A percentile compares a stretch with the other conserved stretches of the same genome.
phyloP scores from a whole-genome alignment of 2,797 vertebrate species.

The Okamejei kenojei region DNA sequence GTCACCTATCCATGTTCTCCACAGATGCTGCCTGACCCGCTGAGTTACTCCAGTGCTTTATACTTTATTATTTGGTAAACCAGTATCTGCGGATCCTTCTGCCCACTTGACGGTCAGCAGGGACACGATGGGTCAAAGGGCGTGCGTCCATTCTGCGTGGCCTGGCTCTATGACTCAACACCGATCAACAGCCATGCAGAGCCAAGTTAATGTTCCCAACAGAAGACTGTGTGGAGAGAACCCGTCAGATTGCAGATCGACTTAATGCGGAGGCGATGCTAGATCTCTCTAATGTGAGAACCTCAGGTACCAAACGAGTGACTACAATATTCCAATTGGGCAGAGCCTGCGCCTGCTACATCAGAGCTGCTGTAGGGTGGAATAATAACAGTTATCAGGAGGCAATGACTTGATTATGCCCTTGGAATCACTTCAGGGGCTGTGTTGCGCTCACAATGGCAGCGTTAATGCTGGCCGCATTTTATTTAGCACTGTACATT shows the following conservation, averaged over 20 bases:
- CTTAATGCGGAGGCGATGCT: not conserved
- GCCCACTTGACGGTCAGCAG: too few relatives aligned
- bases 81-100: too few relatives aligned
- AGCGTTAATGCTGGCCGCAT: not conserved
- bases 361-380: not conserved
- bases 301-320: not conserved
- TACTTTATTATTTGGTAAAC: too few relatives aligned
- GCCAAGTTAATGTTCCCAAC: not conserved
- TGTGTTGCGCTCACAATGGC: not conserved
- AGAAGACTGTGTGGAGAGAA: not conserved
- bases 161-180: too few relatives aligned
- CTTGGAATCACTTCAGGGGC: conserved; percentile 4
- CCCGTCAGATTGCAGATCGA: not conserved
- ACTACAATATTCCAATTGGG: not conserved
- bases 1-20: too few relatives aligned
- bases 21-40: too few relatives aligned
- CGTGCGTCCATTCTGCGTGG: too few relatives aligned
- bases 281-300: not conserved
- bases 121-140: too few relatives aligned
- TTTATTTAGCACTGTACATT: not conserved
- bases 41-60: too few relatives aligned
- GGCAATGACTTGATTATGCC: not conserved
- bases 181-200: not conserved
- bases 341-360: not conserved
- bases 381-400: not conserved